Percentiles rank a stretch among this genome's conserved stretches.
These are phyloP conservation scores for Microcebus murinus DNA, from an alignment of 2,113 vertebrate genomes.

Conservation along the genomic window DNA sequence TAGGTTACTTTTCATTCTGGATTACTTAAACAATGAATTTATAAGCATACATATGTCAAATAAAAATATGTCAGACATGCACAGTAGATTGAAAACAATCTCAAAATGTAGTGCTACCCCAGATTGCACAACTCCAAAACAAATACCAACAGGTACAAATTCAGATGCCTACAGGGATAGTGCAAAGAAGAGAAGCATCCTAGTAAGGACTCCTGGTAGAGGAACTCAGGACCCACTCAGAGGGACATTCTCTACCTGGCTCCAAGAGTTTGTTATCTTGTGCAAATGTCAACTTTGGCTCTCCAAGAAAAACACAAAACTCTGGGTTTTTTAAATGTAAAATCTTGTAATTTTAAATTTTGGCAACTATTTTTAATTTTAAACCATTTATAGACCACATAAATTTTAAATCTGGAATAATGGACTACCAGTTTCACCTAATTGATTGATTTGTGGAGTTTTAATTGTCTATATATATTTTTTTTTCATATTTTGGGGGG, in stretches of 20 bases:
- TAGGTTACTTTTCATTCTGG: background rate
- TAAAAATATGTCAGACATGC: background rate
- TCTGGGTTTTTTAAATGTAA: background rate
- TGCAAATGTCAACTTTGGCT: background rate
- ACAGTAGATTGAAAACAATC: background rate
- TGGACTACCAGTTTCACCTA: background rate
- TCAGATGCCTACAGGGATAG: background rate
- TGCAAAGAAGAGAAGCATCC: background rate
- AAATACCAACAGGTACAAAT: background rate
- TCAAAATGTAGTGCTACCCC: background rate
- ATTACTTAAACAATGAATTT: background rate
- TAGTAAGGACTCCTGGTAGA: background rate
- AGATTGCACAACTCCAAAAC: background rate
- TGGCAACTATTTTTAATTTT: background rate
- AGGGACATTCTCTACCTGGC: background rate
- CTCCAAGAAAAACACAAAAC: background rate
- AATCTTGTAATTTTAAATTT: background rate
- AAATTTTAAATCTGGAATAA: background rate
- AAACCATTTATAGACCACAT: background rate
- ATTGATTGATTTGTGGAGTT: background rate
- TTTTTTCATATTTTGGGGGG: background rate
- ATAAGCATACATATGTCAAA: background rate
- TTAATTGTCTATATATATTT: background rate
- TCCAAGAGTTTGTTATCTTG: background rate
- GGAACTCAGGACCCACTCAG: background rate